A percentile compares a stretch with the other conserved stretches of the same genome.
Conservation (phyloP, 2,888 invertebrate species). For the Troides helena region DNA sequence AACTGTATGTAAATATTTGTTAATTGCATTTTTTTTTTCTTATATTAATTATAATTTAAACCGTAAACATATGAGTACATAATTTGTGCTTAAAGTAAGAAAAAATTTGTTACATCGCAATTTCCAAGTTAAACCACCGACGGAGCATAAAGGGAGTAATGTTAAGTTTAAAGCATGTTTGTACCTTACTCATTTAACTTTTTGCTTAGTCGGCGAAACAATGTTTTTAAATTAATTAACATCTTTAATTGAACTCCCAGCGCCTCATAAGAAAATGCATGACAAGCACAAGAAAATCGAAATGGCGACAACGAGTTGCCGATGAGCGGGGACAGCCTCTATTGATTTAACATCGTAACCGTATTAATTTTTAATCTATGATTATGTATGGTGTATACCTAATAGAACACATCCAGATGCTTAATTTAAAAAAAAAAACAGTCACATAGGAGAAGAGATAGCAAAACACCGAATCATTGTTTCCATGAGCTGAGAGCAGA, state of each 20-base stretch:
- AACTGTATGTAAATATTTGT: too few relatives aligned
- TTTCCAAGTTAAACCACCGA: background rate
- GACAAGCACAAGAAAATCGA: slow-evolving; percentile 27
- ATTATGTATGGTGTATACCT: too few relatives aligned
- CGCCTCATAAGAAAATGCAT: slow-evolving; percentile 28
- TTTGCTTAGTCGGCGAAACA: slow-evolving; percentile 15
- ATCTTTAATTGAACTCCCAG: slow-evolving; percentile 29
- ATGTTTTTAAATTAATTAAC: slow-evolving; percentile 25
- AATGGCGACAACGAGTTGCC: background rate
- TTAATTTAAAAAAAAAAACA: too few relatives aligned
- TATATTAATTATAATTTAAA: too few relatives aligned
- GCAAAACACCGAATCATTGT: too few relatives aligned
- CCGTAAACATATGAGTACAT: too few relatives aligned
- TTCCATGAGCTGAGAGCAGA: too few relatives aligned
- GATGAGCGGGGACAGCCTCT: background rate
- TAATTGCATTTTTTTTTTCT: too few relatives aligned
- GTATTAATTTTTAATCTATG: background rate
- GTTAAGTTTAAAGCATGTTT: slow-evolving; percentile 1
- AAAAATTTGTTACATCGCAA: background rate
- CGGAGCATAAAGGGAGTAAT: background rate
- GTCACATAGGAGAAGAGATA: too few relatives aligned
- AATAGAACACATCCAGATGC: too few relatives aligned
- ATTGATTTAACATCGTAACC: background rate
- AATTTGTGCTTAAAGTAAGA: too few relatives aligned
- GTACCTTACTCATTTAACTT: slow-evolving; percentile 13